Percentiles rank a stretch among this genome's conserved stretches.
These are phyloP conservation scores for Carcharodon carcharias DNA, from an alignment of 2,797 vertebrate species.

Conservation along the genomic window DNA sequence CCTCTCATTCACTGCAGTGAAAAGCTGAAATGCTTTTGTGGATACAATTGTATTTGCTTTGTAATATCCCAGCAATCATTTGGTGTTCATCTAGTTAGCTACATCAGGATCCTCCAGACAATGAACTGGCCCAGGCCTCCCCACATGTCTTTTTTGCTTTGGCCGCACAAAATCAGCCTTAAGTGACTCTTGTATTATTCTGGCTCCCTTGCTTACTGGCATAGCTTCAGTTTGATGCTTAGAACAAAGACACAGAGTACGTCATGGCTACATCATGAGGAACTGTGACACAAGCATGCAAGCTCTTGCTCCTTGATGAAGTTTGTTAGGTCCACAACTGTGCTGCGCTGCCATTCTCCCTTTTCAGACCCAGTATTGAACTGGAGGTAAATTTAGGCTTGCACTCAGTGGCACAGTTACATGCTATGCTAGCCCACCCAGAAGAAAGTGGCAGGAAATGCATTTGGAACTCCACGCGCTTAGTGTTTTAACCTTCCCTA, in stretches of 20 bases:
- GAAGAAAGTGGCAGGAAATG: neutral
- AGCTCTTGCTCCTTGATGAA: neutral
- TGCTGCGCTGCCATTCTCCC: neutral
- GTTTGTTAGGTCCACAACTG: neutral
- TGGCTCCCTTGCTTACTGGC: neutral
- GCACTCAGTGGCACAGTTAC: neutral
- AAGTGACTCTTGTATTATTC: neutral
- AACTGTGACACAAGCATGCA: neutral
- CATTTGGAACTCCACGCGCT: neutral
- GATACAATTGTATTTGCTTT: neutral
- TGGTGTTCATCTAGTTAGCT: neutral
- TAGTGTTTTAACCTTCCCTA: neutral
- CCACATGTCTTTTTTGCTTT: neutral
- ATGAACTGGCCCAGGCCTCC: neutral
- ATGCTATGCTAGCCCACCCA: neutral
- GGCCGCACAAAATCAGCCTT: neutral
- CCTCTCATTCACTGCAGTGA: too few species aligned
- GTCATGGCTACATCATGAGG: neutral
- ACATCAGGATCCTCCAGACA: neutral
- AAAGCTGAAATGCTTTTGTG: neutral
- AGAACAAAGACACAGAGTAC: neutral
- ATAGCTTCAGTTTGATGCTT: neutral
- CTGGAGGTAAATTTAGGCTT: neutral
- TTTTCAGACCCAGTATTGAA: neutral
- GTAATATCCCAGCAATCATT: neutral